Percentiles rank a stretch among this genome's conserved stretches.
Conservation (phyloP, 2,113 vertebrate species). For the Equus quagga region DNA sequence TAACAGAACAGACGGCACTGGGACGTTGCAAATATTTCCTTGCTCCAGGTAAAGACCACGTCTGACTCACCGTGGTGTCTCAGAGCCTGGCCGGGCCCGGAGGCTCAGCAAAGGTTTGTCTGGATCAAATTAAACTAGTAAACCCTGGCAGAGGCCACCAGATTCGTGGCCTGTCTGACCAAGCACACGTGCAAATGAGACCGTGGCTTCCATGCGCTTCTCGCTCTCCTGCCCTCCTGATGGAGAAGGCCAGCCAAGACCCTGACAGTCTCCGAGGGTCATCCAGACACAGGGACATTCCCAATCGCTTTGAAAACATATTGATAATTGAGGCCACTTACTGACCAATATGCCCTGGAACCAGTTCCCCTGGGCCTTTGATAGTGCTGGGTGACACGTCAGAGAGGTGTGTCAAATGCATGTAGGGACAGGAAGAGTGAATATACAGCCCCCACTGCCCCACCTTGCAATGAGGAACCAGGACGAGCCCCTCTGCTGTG, state of each 20-base stretch:
- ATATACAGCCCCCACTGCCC: fast-evolving
- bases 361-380: background rate
- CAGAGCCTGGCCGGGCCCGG: background rate
- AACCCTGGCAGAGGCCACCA: background rate
- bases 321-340: background rate
- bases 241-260: background rate
- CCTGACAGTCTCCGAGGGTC: fast-evolving
- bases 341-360: background rate
- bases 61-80: no score
- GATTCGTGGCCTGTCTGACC: background rate
- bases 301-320: background rate
- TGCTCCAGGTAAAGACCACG: background rate
- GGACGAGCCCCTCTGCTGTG: background rate
- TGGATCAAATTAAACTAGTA: background rate
- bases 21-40: background rate
- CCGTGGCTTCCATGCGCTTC: fast-evolving
- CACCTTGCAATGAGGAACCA: background rate
- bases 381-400: background rate
- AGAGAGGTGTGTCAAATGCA: background rate
- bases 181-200: background rate
- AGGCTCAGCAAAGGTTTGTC: background rate
- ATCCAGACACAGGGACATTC: background rate
- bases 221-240: background rate
- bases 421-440: background rate
- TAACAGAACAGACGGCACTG: background rate